Evolutionary conservation across 2,888 invertebrate species (phyloP).

Genomic region (Leptogaster cylindrica): DNA sequence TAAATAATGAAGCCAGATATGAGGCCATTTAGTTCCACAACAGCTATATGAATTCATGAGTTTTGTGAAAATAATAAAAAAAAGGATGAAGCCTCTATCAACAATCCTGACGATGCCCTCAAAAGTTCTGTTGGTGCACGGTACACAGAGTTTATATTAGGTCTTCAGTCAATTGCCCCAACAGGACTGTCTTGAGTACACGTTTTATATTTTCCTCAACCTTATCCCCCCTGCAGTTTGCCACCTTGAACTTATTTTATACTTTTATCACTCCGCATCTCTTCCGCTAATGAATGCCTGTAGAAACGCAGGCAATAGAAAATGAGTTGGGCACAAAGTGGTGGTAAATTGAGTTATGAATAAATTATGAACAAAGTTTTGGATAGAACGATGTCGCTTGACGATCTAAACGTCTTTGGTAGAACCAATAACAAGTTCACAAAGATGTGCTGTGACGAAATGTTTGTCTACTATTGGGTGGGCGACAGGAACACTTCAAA

Average conservation of each 20-base stretch:
- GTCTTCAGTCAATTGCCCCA: background rate
- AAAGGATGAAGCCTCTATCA: background rate
- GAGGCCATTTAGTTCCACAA: background rate
- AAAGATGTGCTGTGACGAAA: no score
- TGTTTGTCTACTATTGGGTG: no score
- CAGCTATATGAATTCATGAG: conserved; percentile 13
- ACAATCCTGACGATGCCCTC: background rate
- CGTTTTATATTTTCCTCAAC: background rate
- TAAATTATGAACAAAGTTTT: conserved; percentile 45
- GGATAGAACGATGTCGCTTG: conserved; percentile 45
- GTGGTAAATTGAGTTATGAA: conserved; percentile 47
- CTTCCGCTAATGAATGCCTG: conserved; percentile 26
- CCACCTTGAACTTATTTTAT: conserved; percentile 22
- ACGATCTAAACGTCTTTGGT: conserved; percentile 30
- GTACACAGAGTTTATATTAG: conserved; percentile 1
- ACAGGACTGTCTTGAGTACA: background rate
- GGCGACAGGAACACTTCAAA: no score
- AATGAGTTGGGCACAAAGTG: conserved; percentile 42
- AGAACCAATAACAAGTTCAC: background rate
- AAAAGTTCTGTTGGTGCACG: conserved; percentile 2
- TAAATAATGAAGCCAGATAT: conserved; percentile 5
- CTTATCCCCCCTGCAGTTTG: background rate
- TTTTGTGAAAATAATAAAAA: conserved; percentile 18
- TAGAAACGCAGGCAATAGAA: conserved; percentile 2
- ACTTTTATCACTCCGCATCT: conserved; percentile 24